Evolutionary conservation across 2,113 vertebrate species (phyloP), one percentile per base, ranked within the genome.

Genomic region (Labrus mixtus): DNA sequence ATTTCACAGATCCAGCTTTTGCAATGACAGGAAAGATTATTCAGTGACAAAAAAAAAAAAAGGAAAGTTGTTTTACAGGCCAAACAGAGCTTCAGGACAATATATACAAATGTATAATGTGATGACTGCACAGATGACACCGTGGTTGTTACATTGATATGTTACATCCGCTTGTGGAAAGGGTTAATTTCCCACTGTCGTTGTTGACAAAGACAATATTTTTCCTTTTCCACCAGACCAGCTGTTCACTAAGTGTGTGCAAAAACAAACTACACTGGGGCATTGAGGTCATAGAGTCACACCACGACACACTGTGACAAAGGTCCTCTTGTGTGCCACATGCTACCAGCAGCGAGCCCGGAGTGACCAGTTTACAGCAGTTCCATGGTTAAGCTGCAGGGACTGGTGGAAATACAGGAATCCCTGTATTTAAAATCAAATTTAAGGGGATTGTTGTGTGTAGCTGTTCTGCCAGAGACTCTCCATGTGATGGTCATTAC

Each of bases 311-410:
- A 37, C 63, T 0, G 12, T 22, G 65, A 81, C 82, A 84, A 84
- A 83, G 84, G 19, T 62, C 76, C 48, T 79, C 64, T 89, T 76
- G 81, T 87, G 77, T 54, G 19, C 63, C 20, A 1, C 58, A 61
- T 2, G 58, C 59, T 57, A 53, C 69, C 45, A 56, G 60, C 69
- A 61, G 46, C 12, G 8, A 71, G 56, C 66, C 50, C 17, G 46
- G 7, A 48, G 45, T 46, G 45, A 46, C 45, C 4, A 13, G 16
- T 46, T 46, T 13, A 46, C 13, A 16, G 46, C 46, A 48, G 46
- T 17, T 48, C 19, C 46, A 17, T 17, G 33, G 51, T 46, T 36
- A 9, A 0, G 19, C 68, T 73, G 46, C 58, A 48, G 57, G 15
- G 20, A 45, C 15, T 56, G 17, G 20, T 29, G 15, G 25, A 61